These are phyloP conservation scores for Digitonthophagus gazella DNA, from an alignment of 2,888 invertebrate genomes.

Conservation along the genomic window DNA sequence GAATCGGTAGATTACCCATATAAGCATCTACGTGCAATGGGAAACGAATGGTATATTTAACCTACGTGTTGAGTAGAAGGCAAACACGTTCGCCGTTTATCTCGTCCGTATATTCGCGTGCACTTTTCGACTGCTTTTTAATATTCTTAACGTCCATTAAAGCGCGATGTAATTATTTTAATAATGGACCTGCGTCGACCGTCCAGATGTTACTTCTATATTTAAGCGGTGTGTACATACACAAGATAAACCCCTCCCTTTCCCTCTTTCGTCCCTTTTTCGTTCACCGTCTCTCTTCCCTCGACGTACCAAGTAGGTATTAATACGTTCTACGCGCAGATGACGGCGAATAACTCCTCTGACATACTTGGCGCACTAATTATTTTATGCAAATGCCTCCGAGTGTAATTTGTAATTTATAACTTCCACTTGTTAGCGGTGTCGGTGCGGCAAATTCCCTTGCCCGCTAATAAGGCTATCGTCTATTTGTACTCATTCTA, in stretches of 20 bases:
- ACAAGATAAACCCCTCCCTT: neutral
- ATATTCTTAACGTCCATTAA: conserved; percentile 12
- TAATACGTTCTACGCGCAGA: neutral
- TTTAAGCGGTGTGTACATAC: neutral
- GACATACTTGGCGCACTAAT: conserved; percentile 3
- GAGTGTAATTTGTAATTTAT: neutral
- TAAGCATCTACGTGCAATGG: neutral
- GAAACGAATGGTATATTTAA: neutral
- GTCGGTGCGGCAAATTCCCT: neutral
- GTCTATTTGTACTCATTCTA: neutral
- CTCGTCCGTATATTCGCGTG: neutral
- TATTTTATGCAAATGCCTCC: conserved; percentile 8
- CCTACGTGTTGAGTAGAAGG: neutral
- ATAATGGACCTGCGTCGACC: conserved; percentile 1
- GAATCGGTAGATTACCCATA: neutral
- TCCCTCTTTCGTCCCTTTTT: neutral
- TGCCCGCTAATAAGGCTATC: neutral
- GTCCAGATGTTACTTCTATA: neutral
- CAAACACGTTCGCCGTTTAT: neutral
- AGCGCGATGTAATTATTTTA: conserved; percentile 10
- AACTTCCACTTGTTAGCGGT: neutral
- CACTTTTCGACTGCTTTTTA: conserved; percentile 2
- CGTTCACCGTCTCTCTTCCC: neutral
- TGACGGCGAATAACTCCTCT: neutral
- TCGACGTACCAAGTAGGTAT: neutral